These are phyloP conservation scores for Aviceda subcristata DNA, from an alignment of 2,113 vertebrate genomes.

Conservation along the genomic window DNA sequence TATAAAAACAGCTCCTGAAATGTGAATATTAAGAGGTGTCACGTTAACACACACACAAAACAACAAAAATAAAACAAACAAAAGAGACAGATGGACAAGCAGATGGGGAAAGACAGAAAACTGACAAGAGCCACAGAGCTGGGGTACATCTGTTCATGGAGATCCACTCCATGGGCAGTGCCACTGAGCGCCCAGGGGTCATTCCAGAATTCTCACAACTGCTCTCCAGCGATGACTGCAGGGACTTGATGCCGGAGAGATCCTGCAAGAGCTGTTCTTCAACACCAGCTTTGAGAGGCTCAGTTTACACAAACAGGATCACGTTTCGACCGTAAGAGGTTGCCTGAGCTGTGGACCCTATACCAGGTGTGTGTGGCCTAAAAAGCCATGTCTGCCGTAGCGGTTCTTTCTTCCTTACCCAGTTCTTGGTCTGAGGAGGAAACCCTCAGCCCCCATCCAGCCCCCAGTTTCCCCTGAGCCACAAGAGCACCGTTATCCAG, in stretches of 20 bases:
- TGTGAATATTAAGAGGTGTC: not conserved
- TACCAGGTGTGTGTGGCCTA: not conserved
- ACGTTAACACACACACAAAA: not conserved
- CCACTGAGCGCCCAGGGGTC: not conserved
- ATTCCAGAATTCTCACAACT: not conserved
- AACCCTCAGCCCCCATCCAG: not conserved
- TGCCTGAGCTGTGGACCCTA: not conserved
- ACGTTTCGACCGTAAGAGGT: not conserved
- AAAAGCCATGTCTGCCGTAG: accelerated
- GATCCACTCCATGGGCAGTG: not conserved
- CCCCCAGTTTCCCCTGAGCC: not conserved
- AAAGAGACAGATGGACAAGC: conserved; percentile 24
- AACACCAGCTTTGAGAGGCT: not conserved
- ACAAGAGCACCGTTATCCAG: not conserved
- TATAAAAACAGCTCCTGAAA: not conserved
- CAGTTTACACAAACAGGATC: accelerated
- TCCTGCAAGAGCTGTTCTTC: not conserved
- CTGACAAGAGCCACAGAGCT: not conserved
- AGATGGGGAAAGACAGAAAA: conserved; percentile 38
- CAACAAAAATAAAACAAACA: conserved; percentile 38
- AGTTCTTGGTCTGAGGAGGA: not conserved
- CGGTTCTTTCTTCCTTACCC: not conserved
- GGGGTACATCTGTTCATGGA: not conserved
- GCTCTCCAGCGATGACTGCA: not conserved
- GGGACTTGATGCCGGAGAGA: not conserved